phyloP scores from a whole-genome alignment of 2,888 invertebrate species.

The Arrhopalites spinosus region DNA sequence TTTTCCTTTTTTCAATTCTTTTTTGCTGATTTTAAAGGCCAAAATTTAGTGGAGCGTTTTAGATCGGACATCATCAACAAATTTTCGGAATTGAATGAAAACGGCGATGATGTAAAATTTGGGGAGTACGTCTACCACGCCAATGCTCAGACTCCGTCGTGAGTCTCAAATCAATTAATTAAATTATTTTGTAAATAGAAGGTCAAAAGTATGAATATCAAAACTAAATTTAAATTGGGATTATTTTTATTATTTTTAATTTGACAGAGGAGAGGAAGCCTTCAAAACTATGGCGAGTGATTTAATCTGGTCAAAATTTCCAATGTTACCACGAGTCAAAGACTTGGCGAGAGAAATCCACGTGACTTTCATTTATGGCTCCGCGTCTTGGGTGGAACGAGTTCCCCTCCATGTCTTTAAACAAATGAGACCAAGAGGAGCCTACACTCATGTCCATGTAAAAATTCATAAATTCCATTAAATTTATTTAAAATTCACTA shows the following conservation, averaged over 20 bases:
- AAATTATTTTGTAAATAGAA: background rate
- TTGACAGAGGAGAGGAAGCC: constrained; percentile 80
- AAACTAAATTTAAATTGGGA: background rate
- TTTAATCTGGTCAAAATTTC: constrained; percentile 95
- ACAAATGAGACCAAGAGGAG: constrained; percentile 68
- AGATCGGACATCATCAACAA: constrained; percentile 69
- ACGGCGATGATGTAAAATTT: constrained; percentile 66
- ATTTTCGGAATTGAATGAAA: constrained; percentile 71
- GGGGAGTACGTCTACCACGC: constrained; percentile 95
- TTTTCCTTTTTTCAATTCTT: background rate
- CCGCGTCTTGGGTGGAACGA: constrained; percentile 93
- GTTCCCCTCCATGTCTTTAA: constrained; percentile 78
- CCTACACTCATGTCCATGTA: constrained; percentile 75
- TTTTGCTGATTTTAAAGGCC: constrained; percentile 15
- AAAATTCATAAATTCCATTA: no score
- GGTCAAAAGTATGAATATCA: background rate
- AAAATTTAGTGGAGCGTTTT: constrained; percentile 35
- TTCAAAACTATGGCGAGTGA: constrained; percentile 86
- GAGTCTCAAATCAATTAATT: constrained; percentile 57
- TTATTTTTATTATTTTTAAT: background rate
- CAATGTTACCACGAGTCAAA: constrained; percentile 82
- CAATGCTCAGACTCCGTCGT: constrained; percentile 90
- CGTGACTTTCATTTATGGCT: constrained; percentile 88
- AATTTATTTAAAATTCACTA: background rate
- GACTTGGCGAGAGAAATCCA: constrained; percentile 73